These are phyloP conservation scores for Alectura lathami DNA, from an alignment of 2,113 vertebrate species.

Conservation along the genomic window DNA sequence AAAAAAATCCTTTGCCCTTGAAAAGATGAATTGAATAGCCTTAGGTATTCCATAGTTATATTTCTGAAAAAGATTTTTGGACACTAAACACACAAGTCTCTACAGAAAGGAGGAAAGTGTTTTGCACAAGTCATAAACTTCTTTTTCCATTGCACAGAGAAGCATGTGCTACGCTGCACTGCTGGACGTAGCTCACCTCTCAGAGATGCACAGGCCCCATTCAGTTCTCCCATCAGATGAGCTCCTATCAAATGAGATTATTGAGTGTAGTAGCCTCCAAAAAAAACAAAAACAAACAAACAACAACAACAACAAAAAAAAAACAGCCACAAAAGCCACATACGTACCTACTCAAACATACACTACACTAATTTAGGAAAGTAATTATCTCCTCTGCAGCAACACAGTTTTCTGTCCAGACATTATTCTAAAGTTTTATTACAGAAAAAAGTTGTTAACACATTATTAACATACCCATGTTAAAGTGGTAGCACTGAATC, in stretches of 20 bases:
- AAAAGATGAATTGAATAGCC: slow-evolving; percentile 53
- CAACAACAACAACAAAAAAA: too few species aligned
- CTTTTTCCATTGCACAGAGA: background rate
- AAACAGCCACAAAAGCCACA: background rate
- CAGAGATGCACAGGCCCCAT: background rate
- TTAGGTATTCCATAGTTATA: background rate
- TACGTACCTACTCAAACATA: background rate
- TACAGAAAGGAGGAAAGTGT: background rate
- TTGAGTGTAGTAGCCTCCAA: background rate
- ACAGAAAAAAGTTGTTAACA: rapidly evolving
- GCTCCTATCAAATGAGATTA: background rate
- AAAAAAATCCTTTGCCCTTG: slow-evolving; percentile 1
- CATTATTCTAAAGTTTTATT: background rate
- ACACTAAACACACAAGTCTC: background rate
- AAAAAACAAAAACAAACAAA: too few species aligned
- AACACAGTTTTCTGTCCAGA: background rate
- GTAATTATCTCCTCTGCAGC: background rate
- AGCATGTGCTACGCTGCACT: background rate
- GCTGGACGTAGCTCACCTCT: background rate
- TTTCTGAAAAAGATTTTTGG: slow-evolving; percentile 13
- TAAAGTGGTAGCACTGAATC: background rate
- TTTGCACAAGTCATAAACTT: slow-evolving; percentile 29
- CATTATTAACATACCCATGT: background rate
- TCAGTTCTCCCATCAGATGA: background rate
- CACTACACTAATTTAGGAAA: background rate